Evolutionary conservation across 2,888 invertebrate species (phyloP), one percentile per base, ranked within the genome.

Genomic region (Dicyrtoma fusca): DNA sequence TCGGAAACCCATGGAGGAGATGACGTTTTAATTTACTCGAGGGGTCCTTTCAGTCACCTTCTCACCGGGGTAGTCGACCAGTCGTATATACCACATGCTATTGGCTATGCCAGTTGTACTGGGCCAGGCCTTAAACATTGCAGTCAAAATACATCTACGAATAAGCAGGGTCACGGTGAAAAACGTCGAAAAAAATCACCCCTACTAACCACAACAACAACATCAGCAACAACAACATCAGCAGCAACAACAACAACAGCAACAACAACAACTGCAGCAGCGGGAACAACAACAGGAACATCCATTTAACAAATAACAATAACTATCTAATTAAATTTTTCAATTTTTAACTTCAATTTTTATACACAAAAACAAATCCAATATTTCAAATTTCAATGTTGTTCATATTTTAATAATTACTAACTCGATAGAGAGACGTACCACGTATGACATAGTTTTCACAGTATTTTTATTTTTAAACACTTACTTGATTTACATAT

Each of bases 11-110:
- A 94, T 79, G 91, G 92, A 0, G 94, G 94, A 0, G 91, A 92
- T 13, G 95, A 96, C 83, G 95, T 95, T 0, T 86, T 89, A 1
- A 87, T 95, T 69, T 94, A 92, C 84, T 94, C 95, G 25, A 87
- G 86, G 84, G 92, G 92, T 23, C 93, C 92, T 1, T 90, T 91
- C 90, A 85, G 92, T 0, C 92, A 94, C 82, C 85, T 94, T 0
- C 91, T 94, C 82, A 88, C 89, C 0, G 92, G 93, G 0, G 89
- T 78, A 10, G 75, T 78, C 57, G 77, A 80, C 19, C 80, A 80
- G 65, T 76, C 77, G 82, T 89, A 87, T 81, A 88, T 94, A 57
- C 91, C 93, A 0, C 91, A 92, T 81, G 88, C 91, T 11, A 88
- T 91, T 82, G 89, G 88, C 0, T 92, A 87, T 80, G 91, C 91